Percentiles rank a stretch among this genome's conserved stretches.
phyloP scores from a whole-genome alignment of 2,113 vertebrate genomes.

The Gadus macrocephalus region DNA sequence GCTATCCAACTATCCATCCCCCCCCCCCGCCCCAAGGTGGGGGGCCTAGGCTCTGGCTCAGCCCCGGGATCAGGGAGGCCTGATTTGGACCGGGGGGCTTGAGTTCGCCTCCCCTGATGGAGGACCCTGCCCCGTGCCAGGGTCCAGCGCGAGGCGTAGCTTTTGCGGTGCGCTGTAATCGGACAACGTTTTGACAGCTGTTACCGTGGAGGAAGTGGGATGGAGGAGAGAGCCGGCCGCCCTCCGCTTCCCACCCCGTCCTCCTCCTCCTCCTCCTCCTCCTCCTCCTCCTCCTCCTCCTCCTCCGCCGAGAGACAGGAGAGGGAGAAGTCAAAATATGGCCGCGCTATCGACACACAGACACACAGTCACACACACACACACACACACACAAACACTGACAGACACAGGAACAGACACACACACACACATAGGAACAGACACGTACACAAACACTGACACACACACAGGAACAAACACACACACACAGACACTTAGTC shows the following conservation, averaged over 20 bases:
- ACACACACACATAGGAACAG: no score
- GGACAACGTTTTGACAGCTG: constrained; percentile 81
- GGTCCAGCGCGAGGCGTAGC: constrained; percentile 72
- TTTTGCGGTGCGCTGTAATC: constrained; percentile 69
- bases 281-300: no score
- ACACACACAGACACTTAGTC: no score
- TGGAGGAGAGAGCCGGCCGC: constrained; percentile 56
- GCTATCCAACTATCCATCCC: constrained; percentile 24
- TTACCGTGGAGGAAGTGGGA: constrained; percentile 80
- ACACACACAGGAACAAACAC: no score
- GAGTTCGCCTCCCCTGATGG: constrained; percentile 17
- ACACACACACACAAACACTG: no score
- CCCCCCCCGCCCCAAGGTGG: constrained; percentile 27
- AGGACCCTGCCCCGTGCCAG: constrained; percentile 60
- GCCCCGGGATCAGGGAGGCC: constrained; percentile 33
- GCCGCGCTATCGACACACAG: constrained; percentile 3
- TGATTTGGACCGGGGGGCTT: constrained; percentile 47
- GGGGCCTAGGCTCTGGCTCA: constrained; percentile 3
- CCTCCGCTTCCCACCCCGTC: not conserved
- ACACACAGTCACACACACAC: no score
- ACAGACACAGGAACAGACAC: no score
- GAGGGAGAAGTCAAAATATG: constrained; percentile 33
- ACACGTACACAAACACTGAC: no score
- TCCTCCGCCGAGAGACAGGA: constrained; percentile 19
- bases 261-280: no score